Conservation (phyloP, 2,888 invertebrate genomes). For the Macrosiphum euphorbiae region DNA sequence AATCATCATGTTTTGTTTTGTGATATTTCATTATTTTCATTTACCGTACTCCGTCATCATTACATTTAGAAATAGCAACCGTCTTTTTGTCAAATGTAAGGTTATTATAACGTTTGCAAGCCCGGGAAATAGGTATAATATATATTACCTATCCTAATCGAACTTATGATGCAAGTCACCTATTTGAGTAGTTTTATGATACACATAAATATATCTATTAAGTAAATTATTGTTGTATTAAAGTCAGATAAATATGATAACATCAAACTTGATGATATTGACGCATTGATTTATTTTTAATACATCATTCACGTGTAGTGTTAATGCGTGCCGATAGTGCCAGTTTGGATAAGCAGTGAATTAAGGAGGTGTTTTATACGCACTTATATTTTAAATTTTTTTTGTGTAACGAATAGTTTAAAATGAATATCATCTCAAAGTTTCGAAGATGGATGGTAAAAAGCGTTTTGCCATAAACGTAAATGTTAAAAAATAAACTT, state of each 20-base stretch:
- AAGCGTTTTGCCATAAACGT: conserved; percentile 51
- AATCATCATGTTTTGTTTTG: too few relatives aligned
- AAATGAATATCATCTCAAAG: background rate
- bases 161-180: background rate
- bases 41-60: too few relatives aligned
- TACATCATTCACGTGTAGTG: background rate
- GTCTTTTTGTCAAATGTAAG: too few relatives aligned
- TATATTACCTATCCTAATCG: background rate
- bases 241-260: background rate
- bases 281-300: background rate
- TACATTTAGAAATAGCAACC: too few relatives aligned
- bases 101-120: too few relatives aligned
- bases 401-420: background rate
- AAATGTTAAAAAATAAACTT: conserved; percentile 58
- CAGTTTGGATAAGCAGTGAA: background rate
- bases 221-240: background rate
- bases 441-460: conserved; percentile 16
- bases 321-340: background rate
- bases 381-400: background rate
- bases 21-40: too few relatives aligned
- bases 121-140: too few relatives aligned
- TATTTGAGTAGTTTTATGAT: background rate
- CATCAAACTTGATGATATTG: background rate
- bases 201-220: background rate
- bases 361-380: background rate